These are phyloP conservation scores for Drepanosiphum platanoidis DNA, from an alignment of 2,888 invertebrate species.

Conservation along the genomic window DNA sequence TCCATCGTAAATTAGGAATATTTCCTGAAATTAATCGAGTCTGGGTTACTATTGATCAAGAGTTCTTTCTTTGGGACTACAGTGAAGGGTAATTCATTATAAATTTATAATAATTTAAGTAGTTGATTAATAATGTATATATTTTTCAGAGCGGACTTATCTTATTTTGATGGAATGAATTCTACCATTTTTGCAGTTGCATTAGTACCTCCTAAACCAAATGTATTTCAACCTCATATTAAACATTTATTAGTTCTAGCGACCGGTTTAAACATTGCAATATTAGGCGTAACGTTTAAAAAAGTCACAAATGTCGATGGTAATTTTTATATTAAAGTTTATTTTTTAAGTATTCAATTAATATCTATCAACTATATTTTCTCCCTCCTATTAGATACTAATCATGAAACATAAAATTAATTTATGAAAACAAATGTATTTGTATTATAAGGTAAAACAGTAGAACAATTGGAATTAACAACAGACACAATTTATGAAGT, in stretches of 20 bases:
- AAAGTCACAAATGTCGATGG: constrained; percentile 67
- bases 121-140: constrained; percentile 35
- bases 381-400: neutral
- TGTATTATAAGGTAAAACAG: constrained; percentile 34
- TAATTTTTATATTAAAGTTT: constrained; percentile 9
- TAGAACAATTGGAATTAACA: constrained; percentile 70
- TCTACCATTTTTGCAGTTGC: constrained; percentile 95
- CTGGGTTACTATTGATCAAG: constrained; percentile 97
- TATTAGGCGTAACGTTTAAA: constrained; percentile 77
- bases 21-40: constrained; percentile 96
- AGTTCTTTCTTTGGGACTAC: constrained; percentile 98
- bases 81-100: constrained; percentile 77
- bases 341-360: neutral
- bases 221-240: constrained; percentile 89
- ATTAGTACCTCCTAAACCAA: constrained; percentile 85
- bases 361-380: neutral
- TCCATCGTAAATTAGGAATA: constrained; percentile 95
- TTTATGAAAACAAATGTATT: constrained; percentile 79
- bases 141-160: constrained; percentile 81
- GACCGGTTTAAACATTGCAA: constrained; percentile 93
- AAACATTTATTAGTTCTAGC: constrained; percentile 90
- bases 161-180: constrained; percentile 94
- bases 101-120: constrained; percentile 15
- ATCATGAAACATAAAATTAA: constrained; percentile 70
- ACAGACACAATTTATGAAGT: constrained; percentile 94